Conservation (phyloP, 1,140 invertebrate genomes). For the Cotesia vestalis region DNA sequence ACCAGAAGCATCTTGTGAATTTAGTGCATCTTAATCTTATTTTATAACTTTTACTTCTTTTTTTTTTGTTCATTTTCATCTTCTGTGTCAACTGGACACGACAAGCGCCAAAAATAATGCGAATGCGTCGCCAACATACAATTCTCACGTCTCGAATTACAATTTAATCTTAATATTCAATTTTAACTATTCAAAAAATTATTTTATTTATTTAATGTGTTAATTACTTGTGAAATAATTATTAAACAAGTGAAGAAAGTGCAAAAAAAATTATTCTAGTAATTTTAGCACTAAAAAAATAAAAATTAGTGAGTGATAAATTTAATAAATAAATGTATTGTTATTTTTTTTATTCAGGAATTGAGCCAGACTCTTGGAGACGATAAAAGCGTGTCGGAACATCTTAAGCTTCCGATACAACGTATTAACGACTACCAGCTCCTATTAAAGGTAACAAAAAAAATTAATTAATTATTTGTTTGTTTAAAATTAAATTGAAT, state of each 20-base stretch:
- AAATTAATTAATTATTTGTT: too few relatives aligned
- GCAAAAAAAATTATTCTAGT: too few relatives aligned
- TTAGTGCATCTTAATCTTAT: background rate
- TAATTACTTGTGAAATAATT: too few relatives aligned
- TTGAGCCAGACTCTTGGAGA: slow-evolving; percentile 85
- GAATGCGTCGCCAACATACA: slow-evolving; percentile 28
- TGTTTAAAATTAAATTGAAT: too few relatives aligned
- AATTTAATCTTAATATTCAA: slow-evolving; percentile 12
- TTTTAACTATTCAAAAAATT: background rate
- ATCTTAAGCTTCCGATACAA: slow-evolving; percentile 93
- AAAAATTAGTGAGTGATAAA: slow-evolving; percentile 4
- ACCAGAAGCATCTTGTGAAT: background rate
- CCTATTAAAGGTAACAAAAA: slow-evolving; percentile 83
- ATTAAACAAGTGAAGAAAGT: too few relatives aligned
- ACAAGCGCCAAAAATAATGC: slow-evolving; percentile 36
- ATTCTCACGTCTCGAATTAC: slow-evolving; percentile 35
- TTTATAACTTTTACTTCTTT: background rate
- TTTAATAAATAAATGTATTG: slow-evolving; percentile 11
- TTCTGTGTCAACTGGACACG: slow-evolving; percentile 26
- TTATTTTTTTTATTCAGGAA: slow-evolving; percentile 71
- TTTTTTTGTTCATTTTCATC: slow-evolving; percentile 2
- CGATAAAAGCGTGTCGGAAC: slow-evolving; percentile 88
- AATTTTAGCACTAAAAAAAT: too few relatives aligned
- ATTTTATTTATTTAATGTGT: background rate
- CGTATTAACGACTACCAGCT: slow-evolving; percentile 97